Conservation (phyloP, 1,140 invertebrate genomes). For the Aphaenogaster rudis region DNA sequence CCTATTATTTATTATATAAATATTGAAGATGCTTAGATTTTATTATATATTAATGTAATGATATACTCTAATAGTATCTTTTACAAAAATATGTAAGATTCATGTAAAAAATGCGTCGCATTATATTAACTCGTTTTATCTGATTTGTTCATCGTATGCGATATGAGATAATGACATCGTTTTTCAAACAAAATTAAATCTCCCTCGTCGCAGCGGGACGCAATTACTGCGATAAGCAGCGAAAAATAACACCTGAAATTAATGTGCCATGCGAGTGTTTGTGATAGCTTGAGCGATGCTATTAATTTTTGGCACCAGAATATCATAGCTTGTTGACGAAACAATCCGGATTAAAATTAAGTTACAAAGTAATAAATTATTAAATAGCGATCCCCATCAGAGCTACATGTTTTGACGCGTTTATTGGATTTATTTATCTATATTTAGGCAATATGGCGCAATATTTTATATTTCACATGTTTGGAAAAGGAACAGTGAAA, state of each 20-base stretch:
- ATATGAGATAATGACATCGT: conserved; percentile 35
- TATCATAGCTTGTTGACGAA: neutral
- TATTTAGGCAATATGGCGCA: neutral
- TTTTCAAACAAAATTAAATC: conserved; percentile 70
- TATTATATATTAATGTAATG: neutral
- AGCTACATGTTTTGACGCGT: neutral
- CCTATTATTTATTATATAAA: neutral
- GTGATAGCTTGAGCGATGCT: neutral
- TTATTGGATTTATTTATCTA: neutral
- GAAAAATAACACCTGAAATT: conserved; percentile 70
- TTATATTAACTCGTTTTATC: conserved; percentile 9
- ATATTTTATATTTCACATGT: neutral
- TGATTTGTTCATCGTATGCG: conserved; percentile 8
- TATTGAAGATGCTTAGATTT: neutral
- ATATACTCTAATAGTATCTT: neutral
- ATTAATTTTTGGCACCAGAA: neutral
- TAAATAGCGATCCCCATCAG: neutral
- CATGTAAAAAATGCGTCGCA: neutral
- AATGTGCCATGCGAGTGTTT: conserved; percentile 27
- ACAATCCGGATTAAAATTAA: neutral
- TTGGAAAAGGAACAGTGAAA: neutral
- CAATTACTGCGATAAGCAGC: conserved; percentile 73
- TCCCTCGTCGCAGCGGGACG: conserved; percentile 46
- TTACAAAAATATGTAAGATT: neutral
- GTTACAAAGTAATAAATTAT: neutral